Evolutionary conservation across 92 coral and sea anemone species (phyloP), one percentile per base, ranked within the genome.

Genomic region (Chrysogorgia sp.): DNA sequence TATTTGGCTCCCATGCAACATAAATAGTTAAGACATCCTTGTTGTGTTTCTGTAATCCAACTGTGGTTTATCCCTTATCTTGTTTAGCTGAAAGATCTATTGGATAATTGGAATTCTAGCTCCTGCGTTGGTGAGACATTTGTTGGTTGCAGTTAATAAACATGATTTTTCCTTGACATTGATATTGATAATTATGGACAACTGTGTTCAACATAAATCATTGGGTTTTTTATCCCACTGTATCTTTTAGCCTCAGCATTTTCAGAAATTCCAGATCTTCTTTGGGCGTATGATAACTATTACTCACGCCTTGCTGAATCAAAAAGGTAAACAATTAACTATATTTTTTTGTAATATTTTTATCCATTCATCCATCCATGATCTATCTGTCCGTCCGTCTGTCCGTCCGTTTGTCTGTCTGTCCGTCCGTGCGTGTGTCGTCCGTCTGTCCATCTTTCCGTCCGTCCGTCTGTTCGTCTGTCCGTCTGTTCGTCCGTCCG

Each of bases 241-340:
- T 43, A 2, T 56, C 24, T 32, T 80, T 40, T 66, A 94, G 98
- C 96, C 57, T 90, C 92, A 40, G 81, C 92, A 24, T 96, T 92
- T 67, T 80, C 84, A 2, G 96, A 96, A 26, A 34, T 53, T 12
- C 88, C 86, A 26, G 97, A 90, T 40, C 78, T 96, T 45, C 84
- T 96, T 20, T 91, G 97, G 99, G 92, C 87, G 9, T 72, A 88
- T 19, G 92, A 96, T 75, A 78, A 81, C 40, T 96, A 96, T 72
- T 96, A 92, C 79, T 96, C 84, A 41, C 85, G 88, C 53, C 82
- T 91, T 25, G 86, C 72, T 81, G 66, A 84, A 50, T 90, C 90
- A 19, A 86, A 93, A 75, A 66, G 86, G 99, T 91, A 85, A 4
- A 3, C 3, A 3, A 2, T 10, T 10, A 3, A 15, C 12, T 14